These are phyloP conservation scores for Spodoptera litura DNA, from an alignment of 1,140 invertebrate species.

Conservation along the genomic window DNA sequence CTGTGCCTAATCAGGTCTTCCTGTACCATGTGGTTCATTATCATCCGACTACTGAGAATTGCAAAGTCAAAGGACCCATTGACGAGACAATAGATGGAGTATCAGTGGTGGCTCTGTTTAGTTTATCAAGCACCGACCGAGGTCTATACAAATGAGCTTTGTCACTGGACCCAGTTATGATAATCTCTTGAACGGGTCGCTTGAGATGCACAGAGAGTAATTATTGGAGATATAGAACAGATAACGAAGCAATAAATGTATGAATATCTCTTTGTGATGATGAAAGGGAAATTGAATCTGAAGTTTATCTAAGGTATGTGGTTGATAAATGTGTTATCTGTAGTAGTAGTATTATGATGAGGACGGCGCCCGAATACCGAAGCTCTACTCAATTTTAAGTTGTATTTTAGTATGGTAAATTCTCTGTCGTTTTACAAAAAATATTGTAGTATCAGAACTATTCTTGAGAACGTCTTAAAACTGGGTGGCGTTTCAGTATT, in stretches of 20 bases:
- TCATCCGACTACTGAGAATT: slow-evolving; percentile 1
- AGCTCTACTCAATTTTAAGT: too few relatives aligned
- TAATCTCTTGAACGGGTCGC: background rate
- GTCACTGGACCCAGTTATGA: slow-evolving; percentile 15
- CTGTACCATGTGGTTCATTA: background rate
- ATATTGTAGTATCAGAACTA: too few relatives aligned
- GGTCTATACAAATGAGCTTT: slow-evolving; percentile 1
- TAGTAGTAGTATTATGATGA: too few relatives aligned
- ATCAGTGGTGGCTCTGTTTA: background rate
- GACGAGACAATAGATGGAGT: background rate
- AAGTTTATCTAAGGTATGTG: background rate
- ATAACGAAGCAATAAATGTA: background rate
- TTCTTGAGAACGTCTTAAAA: too few relatives aligned
- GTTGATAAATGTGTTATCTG: background rate
- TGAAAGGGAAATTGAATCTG: slow-evolving; percentile 24
- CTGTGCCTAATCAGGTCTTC: slow-evolving; percentile 2
- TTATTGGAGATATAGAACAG: slow-evolving; percentile 27
- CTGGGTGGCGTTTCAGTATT: too few relatives aligned
- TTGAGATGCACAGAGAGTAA: background rate
- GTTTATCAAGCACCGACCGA: background rate
- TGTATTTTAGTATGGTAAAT: too few relatives aligned
- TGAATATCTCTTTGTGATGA: background rate
- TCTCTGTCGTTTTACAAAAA: too few relatives aligned
- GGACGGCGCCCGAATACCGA: too few relatives aligned
- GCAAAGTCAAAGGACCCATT: slow-evolving; percentile 1